Evolutionary conservation across 2,888 invertebrate species (phyloP).

Genomic region (Eulithis testata): DNA sequence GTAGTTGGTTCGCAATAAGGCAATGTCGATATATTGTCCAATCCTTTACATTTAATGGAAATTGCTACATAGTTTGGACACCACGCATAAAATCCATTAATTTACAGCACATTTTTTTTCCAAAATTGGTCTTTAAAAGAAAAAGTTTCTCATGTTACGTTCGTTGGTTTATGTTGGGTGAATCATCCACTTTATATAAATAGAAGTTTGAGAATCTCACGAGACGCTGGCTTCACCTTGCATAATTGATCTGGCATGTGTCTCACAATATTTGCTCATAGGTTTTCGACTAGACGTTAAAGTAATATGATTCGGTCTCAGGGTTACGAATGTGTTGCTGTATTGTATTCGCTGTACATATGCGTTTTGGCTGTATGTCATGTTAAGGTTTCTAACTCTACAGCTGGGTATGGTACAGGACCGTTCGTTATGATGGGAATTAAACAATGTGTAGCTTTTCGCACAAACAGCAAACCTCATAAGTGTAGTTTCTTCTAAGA

Average conservation of each 20-base stretch:
- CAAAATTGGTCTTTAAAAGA: not conserved
- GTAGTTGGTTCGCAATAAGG: conserved; percentile 15
- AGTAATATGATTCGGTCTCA: not conserved
- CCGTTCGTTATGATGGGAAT: not conserved
- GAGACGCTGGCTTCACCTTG: conserved; percentile 4
- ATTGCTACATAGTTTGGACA: conserved; percentile 21
- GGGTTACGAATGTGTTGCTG: conserved; percentile 4
- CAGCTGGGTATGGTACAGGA: no score
- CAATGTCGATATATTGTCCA: conserved; percentile 23
- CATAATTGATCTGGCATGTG: conserved; percentile 23
- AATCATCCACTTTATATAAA: conserved; percentile 1
- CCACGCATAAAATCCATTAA: conserved; percentile 5
- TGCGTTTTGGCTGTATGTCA: not conserved
- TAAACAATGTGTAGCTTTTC: not conserved
- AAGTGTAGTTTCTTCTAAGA: conserved; percentile 3
- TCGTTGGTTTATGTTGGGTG: conserved; percentile 1
- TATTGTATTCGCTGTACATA: not conserved
- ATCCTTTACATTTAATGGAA: conserved; percentile 23
- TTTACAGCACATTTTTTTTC: conserved; percentile 11
- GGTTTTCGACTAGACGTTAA: conserved; percentile 10
- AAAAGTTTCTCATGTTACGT: not conserved
- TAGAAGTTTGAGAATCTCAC: not conserved
- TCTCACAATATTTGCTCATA: conserved; percentile 17
- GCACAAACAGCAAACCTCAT: not conserved
- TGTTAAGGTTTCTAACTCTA: no score